A percentile compares a stretch with the other conserved stretches of the same genome.
Evolutionary conservation across 2,113 vertebrate species (phyloP).

Genomic region (Ptyas mucosa): DNA sequence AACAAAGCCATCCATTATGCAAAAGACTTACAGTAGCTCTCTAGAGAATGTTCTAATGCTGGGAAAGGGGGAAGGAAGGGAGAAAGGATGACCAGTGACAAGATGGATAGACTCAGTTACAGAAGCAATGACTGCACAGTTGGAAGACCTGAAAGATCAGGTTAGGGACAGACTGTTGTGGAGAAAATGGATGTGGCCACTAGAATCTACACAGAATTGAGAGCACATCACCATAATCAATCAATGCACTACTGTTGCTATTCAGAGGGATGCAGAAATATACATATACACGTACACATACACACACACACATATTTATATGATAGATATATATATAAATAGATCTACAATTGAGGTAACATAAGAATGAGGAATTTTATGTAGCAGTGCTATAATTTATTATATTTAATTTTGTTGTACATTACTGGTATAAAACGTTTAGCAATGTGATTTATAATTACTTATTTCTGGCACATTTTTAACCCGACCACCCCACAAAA

Average conservation of each 20-base stretch:
- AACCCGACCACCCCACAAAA: too few species aligned
- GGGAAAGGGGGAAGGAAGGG: neutral
- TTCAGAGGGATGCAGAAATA: neutral
- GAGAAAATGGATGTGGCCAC: neutral
- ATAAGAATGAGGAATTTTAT: neutral
- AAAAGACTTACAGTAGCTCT: neutral
- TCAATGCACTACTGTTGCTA: neutral
- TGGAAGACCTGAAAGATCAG: neutral
- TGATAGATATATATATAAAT: too few species aligned
- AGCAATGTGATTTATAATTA: neutral
- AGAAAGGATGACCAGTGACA: neutral
- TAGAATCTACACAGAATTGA: neutral
- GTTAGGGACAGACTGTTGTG: neutral
- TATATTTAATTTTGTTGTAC: neutral
- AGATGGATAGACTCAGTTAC: neutral
- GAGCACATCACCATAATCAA: neutral
- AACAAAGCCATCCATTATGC: neutral
- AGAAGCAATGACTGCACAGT: neutral
- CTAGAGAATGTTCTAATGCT: neutral
- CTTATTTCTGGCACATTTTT: neutral
- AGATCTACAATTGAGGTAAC: neutral
- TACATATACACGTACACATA: too few species aligned
- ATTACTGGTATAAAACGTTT: neutral
- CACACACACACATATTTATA: too few species aligned
- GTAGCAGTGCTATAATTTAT: neutral